Evolutionary conservation across 2,888 invertebrate genomes (phyloP).

Genomic region (Zelleria hepariella): DNA sequence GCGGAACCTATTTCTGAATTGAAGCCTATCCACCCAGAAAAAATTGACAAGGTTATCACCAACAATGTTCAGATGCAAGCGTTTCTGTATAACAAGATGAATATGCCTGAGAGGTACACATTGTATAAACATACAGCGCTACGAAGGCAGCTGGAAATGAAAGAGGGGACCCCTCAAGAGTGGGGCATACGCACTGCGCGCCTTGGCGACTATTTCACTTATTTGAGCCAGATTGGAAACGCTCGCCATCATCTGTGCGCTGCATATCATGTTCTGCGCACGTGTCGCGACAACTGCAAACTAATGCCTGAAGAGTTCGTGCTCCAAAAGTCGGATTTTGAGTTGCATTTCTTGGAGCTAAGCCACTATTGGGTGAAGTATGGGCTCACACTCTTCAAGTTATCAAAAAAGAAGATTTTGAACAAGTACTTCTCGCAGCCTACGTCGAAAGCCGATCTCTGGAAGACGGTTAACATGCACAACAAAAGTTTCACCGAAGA

Average conservation of each 20-base stretch:
- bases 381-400: conserved; percentile 69
- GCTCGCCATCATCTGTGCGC: conserved; percentile 78
- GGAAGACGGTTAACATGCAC: conserved; percentile 46
- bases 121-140: conserved; percentile 70
- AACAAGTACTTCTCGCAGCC: conserved; percentile 49
- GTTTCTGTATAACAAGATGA: conserved; percentile 71
- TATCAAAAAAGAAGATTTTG: conserved; percentile 64
- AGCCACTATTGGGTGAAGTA: conserved; percentile 75
- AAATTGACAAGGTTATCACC: conserved; percentile 71
- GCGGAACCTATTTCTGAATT: conserved; percentile 35
- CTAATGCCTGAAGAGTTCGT: conserved; percentile 58
- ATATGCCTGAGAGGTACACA: conserved; percentile 64
- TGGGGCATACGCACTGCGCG: conserved; percentile 71
- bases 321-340: conserved; percentile 48
- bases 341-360: conserved; percentile 60
- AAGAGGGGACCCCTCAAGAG: conserved; percentile 69
- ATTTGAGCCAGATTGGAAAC: conserved; percentile 47
- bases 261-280: conserved; percentile 68
- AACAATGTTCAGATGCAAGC: conserved; percentile 76
- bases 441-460: conserved; percentile 38
- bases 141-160: conserved; percentile 68
- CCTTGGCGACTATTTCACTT: conserved; percentile 66
- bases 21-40: conserved; percentile 50
- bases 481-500: conserved; percentile 35
- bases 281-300: conserved; percentile 67